A percentile compares a stretch with the other conserved stretches of the same genome.
Conservation (phyloP, 2,113 vertebrate species). For the Phycodurus eques region DNA sequence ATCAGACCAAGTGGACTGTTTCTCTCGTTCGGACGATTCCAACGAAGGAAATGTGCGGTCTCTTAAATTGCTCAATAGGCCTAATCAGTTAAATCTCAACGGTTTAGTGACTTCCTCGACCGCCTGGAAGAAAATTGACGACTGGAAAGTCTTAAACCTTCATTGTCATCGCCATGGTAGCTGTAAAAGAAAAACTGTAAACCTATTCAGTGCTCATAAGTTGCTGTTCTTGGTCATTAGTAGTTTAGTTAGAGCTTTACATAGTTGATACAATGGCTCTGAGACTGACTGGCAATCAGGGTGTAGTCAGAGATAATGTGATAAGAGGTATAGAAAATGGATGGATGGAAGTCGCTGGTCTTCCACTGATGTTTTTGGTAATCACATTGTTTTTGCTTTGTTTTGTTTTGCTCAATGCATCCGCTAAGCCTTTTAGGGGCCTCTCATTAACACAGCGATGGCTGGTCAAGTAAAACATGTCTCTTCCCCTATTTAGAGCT, state of each 20-base stretch:
- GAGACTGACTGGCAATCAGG: background rate
- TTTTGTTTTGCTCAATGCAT: constrained; percentile 15
- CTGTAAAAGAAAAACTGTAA: background rate
- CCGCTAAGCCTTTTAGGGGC: constrained; percentile 3
- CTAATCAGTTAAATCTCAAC: too few species aligned
- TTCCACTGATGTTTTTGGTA: background rate
- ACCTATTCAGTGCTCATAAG: background rate
- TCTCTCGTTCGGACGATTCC: too few species aligned
- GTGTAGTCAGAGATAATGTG: background rate
- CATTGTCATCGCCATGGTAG: too few species aligned
- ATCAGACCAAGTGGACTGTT: background rate
- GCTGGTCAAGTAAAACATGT: constrained; percentile 19
- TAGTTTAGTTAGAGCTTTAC: background rate
- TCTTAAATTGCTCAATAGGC: background rate
- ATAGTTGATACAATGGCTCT: background rate
- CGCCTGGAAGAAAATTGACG: too few species aligned
- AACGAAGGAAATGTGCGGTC: too few species aligned
- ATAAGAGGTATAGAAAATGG: background rate
- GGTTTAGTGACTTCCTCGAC: too few species aligned
- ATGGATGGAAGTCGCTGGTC: background rate
- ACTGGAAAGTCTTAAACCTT: too few species aligned
- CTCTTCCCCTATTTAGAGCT: constrained; percentile 20
- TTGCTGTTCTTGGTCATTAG: background rate
- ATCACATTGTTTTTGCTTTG: constrained; percentile 2
- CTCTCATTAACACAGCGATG: constrained; percentile 17